phyloP scores from a whole-genome alignment of 1,140 invertebrate species.

The Aporrectodea caliginosa region DNA sequence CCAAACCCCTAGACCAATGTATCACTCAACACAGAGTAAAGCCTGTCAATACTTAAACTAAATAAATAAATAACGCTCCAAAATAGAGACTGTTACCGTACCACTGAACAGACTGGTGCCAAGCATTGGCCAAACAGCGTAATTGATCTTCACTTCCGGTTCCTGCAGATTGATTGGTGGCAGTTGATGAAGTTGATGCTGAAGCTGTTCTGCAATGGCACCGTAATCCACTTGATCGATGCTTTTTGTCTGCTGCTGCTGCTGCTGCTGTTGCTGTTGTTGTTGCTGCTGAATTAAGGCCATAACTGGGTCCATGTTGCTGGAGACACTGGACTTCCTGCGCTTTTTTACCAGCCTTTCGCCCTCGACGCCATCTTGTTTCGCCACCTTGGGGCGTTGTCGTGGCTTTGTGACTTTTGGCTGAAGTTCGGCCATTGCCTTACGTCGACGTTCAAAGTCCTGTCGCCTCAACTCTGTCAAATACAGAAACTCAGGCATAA shows the following conservation, averaged over 20 bases:
- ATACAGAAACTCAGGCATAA: no score
- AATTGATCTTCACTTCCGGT: slow-evolving; percentile 63
- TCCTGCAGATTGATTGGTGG: slow-evolving; percentile 82
- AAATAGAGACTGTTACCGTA: neutral
- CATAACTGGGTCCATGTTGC: slow-evolving; percentile 56
- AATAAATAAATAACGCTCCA: neutral
- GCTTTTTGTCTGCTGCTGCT: neutral
- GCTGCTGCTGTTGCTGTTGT: slow-evolving; percentile 25
- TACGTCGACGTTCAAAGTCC: neutral
- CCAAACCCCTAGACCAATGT: no score
- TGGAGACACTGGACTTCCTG: neutral
- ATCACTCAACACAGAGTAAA: no score
- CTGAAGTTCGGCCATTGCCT: neutral
- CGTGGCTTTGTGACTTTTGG: neutral
- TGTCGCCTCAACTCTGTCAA: neutral
- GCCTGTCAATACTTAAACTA: neutral
- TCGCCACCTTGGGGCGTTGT: neutral
- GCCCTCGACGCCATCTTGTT: neutral
- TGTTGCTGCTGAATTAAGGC: slow-evolving; percentile 49
- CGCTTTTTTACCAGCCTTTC: neutral
- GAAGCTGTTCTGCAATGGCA: slow-evolving; percentile 78
- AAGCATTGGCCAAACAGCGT: neutral
- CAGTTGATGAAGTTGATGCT: slow-evolving; percentile 76
- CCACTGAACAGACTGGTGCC: neutral
- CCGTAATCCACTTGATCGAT: slow-evolving; percentile 87